phyloP scores from a whole-genome alignment of 2,797 vertebrate genomes.

The Falco cherrug region DNA sequence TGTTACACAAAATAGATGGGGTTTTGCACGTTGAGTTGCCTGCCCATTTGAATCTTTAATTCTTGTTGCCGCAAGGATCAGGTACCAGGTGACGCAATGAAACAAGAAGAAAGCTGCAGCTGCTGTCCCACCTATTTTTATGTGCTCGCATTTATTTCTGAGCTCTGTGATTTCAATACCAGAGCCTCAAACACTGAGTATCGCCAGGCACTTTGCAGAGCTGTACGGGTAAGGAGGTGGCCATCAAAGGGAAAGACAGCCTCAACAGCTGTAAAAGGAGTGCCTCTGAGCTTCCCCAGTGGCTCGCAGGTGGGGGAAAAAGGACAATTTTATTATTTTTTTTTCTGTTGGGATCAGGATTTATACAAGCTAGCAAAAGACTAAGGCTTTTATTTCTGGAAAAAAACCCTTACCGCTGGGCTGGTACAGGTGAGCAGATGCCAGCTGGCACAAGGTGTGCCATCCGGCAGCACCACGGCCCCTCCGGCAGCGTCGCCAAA shows the following conservation, averaged over 20 bases:
- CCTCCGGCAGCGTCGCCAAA: background rate
- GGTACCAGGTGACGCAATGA: background rate
- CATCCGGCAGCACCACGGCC: background rate
- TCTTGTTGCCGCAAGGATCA: background rate
- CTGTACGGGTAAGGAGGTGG: background rate
- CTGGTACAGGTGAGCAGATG: background rate
- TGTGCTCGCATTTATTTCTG: fast-evolving
- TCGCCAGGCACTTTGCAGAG: background rate
- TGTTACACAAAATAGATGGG: background rate
- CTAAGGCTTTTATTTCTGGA: background rate
- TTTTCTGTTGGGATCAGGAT: background rate
- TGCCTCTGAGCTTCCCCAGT: background rate
- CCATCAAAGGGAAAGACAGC: background rate
- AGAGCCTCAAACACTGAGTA: background rate
- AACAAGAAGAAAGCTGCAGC: background rate
- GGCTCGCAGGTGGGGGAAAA: background rate
- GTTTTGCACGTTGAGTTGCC: background rate
- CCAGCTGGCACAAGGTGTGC: background rate
- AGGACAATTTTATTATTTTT: background rate
- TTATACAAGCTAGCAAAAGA: background rate
- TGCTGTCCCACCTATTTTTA: background rate
- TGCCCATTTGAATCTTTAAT: background rate
- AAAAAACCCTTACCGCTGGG: background rate
- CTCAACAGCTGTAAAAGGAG: background rate
- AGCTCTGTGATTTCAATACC: background rate